These are phyloP conservation scores for Ichneumoninae sp. DNA, from an alignment of 2,888 invertebrate species.

Conservation along the genomic window DNA sequence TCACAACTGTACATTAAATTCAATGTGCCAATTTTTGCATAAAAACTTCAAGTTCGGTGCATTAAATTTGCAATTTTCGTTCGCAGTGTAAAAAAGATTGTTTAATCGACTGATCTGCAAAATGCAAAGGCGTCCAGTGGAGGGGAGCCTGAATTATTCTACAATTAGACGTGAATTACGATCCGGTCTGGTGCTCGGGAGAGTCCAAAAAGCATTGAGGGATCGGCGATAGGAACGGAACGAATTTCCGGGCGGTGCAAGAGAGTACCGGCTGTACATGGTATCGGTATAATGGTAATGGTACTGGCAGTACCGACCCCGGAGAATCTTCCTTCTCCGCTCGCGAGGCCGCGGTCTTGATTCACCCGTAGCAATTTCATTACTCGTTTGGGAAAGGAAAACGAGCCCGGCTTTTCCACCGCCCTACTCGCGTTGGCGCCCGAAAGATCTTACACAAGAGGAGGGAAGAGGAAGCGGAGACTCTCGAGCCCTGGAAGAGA, in stretches of 20 bases:
- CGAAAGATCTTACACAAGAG: constrained; percentile 4
- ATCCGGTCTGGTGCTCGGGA: constrained; percentile 60
- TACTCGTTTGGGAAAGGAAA: constrained; percentile 60
- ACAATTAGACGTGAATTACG: constrained; percentile 74
- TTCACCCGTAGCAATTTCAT: constrained; percentile 62
- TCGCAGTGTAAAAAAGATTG: background rate
- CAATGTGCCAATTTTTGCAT: no score
- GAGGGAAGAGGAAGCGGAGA: background rate
- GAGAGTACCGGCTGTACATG: constrained; percentile 13
- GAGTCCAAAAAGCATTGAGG: constrained; percentile 46
- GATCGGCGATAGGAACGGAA: constrained; percentile 43
- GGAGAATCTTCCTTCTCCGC: constrained; percentile 51
- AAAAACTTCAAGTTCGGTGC: no score
- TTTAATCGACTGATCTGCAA: background rate
- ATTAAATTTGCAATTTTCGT: no score
- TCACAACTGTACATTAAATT: no score
- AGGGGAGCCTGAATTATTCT: constrained; percentile 70
- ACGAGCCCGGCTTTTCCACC: constrained; percentile 50
- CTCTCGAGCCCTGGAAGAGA: constrained; percentile 7
- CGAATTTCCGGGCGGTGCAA: constrained; percentile 37
- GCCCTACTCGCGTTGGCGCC: background rate
- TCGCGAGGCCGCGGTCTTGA: constrained; percentile 46
- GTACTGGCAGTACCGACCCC: constrained; percentile 29
- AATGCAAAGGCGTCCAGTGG: constrained; percentile 33
- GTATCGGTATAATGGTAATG: constrained; percentile 28